Percentiles rank a stretch among this genome's conserved stretches.
phyloP scores from a whole-genome alignment of 2,113 vertebrate genomes.

The Lathamus discolor region DNA sequence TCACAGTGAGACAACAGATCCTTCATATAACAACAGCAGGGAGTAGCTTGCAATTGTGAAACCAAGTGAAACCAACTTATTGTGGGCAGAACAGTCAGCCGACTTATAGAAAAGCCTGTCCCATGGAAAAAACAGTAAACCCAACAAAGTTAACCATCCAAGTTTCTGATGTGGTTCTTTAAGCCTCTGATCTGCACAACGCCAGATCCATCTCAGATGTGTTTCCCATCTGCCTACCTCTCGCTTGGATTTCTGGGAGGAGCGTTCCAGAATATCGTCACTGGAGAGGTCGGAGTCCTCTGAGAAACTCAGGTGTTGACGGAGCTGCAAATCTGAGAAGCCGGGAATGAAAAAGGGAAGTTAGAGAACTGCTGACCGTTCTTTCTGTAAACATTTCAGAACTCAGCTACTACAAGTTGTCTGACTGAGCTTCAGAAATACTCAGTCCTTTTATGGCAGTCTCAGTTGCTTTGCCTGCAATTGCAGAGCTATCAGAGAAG shows the following conservation, averaged over 20 bases:
- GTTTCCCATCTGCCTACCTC: conserved; percentile 79
- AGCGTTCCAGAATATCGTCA: conserved; percentile 89
- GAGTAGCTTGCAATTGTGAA: not conserved
- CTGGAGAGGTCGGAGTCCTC: conserved; percentile 98
- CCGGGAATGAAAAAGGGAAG: not conserved
- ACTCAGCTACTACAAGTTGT: not conserved
- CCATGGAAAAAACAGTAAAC: not conserved
- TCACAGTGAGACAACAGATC: not conserved
- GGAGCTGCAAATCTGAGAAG: conserved; percentile 84
- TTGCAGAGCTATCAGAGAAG: not conserved
- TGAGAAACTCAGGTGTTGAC: conserved; percentile 90
- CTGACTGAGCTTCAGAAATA: not conserved
- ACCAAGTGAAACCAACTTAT: not conserved
- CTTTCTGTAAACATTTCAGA: not conserved
- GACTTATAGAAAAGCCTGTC: not conserved
- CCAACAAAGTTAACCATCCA: not conserved
- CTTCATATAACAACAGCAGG: not conserved
- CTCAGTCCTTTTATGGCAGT: not conserved
- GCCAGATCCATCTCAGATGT: not conserved
- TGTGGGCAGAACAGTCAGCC: not conserved
- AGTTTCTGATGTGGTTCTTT: not conserved
- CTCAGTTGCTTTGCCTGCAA: not conserved
- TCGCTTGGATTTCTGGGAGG: conserved; percentile 92
- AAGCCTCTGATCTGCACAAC: not conserved
- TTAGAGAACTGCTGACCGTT: not conserved